A percentile compares a stretch with the other conserved stretches of the same genome.
Evolutionary conservation across 2,888 invertebrate species (phyloP).

Genomic region (Sepiola atlantica): DNA sequence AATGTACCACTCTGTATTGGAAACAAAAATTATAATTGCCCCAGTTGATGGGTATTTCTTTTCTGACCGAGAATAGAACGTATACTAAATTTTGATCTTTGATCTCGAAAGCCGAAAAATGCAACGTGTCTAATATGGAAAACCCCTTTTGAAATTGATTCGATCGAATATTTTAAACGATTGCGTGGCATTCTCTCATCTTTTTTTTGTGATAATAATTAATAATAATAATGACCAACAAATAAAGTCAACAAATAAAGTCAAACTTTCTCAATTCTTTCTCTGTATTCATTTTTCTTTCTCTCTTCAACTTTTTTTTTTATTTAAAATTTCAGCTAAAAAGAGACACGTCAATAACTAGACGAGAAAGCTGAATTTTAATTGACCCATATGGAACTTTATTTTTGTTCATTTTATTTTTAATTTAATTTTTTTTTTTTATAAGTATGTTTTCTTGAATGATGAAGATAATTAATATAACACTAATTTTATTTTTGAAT

Average conservation of each 20-base stretch:
- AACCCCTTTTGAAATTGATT: constrained; percentile 21
- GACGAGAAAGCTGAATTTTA: background rate
- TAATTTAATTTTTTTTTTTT: background rate
- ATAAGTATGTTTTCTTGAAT: background rate
- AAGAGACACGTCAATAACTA: background rate
- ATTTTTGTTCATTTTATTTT: background rate
- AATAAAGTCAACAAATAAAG: background rate
- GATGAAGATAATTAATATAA: background rate
- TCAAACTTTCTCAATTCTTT: background rate
- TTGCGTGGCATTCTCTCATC: background rate
- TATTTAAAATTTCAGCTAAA: background rate
- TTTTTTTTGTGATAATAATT: background rate
- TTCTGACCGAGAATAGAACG: no score
- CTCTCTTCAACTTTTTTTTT: background rate
- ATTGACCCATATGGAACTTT: background rate
- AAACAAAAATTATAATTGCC: no score
- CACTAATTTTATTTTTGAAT: background rate
- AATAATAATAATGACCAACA: no score
- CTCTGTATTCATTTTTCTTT: background rate
- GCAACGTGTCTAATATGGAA: background rate
- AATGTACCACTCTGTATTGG: no score
- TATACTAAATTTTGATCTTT: background rate
- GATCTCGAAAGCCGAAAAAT: background rate
- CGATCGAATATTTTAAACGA: background rate
- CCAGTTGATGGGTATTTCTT: no score